Conservation (phyloP, 2,113 vertebrate genomes). For the Damaliscus lunatus region DNA sequence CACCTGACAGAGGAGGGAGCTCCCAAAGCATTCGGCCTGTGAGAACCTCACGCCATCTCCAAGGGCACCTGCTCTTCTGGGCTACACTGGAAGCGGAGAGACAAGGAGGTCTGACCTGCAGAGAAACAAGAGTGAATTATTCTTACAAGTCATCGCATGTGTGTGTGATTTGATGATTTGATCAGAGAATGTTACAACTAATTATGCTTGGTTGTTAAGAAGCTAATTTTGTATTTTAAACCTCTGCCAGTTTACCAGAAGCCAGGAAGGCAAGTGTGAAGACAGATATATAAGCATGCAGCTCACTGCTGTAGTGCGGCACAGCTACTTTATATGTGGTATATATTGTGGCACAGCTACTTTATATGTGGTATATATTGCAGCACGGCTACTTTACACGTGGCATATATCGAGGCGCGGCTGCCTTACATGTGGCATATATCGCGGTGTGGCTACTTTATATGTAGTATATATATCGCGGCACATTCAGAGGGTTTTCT, state of each 20-base stretch:
- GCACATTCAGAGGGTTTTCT: background rate
- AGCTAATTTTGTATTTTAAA: conserved; percentile 57
- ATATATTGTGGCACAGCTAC: background rate
- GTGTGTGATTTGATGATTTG: conserved; percentile 35
- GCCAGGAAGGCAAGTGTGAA: conserved; percentile 6
- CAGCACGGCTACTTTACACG: no score
- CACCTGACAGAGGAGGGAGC: background rate
- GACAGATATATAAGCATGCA: conserved; percentile 10
- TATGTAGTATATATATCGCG: rapidly evolving
- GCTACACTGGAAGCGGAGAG: background rate
- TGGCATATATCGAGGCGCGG: no score
- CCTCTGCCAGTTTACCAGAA: conserved; percentile 11
- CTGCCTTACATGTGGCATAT: rapidly evolving
- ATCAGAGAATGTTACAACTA: conserved; percentile 50
- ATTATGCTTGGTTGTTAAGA: conserved; percentile 41
- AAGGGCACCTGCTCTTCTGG: background rate
- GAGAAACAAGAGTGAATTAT: background rate
- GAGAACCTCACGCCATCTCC: background rate
- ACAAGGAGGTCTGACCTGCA: background rate
- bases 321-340: rapidly evolving
- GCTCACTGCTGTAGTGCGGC: no score
- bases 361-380: rapidly evolving
- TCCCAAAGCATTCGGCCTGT: background rate
- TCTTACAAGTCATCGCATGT: conserved; percentile 18
- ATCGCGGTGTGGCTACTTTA: rapidly evolving